Percentiles rank a stretch among this genome's conserved stretches.
phyloP scores from a whole-genome alignment of 2,797 vertebrate genomes.

The Melanitta fusca region DNA sequence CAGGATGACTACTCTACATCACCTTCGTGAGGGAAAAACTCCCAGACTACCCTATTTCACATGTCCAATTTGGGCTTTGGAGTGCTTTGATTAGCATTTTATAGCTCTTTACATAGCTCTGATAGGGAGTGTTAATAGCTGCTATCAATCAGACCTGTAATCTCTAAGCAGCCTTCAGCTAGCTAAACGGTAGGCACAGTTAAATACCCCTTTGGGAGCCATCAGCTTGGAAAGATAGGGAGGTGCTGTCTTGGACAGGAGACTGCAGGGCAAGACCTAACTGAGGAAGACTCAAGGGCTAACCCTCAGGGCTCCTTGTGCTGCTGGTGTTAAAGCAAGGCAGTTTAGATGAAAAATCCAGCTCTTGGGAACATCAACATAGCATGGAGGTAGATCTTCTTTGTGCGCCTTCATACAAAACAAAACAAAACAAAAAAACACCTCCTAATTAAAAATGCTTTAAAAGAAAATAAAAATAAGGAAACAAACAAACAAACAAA shows the following conservation, averaged over 20 bases:
- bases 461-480: not conserved
- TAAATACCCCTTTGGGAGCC: not conserved
- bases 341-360: not conserved
- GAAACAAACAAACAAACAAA: no score
- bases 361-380: not conserved
- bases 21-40: not conserved
- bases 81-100: not conserved
- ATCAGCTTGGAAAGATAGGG: not conserved
- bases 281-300: rapidly evolving
- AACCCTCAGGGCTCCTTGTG: not conserved
- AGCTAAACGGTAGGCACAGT: not conserved
- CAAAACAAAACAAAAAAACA: not conserved
- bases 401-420: not conserved
- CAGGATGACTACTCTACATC: not conserved
- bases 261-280: not conserved
- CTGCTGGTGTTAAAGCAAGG: not conserved
- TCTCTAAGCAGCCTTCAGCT: not conserved
- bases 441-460: not conserved
- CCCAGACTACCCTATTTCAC: not conserved
- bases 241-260: not conserved
- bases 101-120: not conserved
- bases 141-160: not conserved
- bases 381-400: not conserved
- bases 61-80: not conserved
- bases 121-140: not conserved